Conservation (phyloP, 2,888 invertebrate species). For the Epirrhoe alternata region DNA sequence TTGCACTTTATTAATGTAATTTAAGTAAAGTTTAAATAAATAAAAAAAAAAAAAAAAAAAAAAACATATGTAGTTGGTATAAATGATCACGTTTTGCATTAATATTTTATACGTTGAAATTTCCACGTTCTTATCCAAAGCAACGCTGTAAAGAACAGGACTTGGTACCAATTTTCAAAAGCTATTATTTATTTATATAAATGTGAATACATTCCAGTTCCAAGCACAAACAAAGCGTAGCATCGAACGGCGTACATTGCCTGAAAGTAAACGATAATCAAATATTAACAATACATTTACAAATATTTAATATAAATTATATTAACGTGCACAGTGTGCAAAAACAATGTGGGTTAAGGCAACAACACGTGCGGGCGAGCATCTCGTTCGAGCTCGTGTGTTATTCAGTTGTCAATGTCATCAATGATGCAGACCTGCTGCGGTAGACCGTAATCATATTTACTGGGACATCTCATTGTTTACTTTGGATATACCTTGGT, state of each 20-base stretch:
- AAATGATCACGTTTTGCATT: too few relatives aligned
- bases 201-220: not conserved
- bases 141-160: too few relatives aligned
- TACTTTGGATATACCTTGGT: constrained; percentile 8
- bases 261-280: not conserved
- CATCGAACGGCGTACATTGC: not conserved
- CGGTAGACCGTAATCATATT: constrained; percentile 30
- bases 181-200: too few relatives aligned
- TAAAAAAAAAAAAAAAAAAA: too few relatives aligned
- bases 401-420: constrained; percentile 49
- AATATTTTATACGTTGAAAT: too few relatives aligned
- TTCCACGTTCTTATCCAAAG: too few relatives aligned
- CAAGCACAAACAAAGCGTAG: not conserved
- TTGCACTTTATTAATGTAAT: too few relatives aligned
- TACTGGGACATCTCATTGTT: constrained; percentile 15
- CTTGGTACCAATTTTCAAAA: too few relatives aligned
- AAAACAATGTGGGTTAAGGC: constrained; percentile 31
- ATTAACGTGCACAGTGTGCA: constrained; percentile 12
- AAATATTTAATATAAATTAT: not conserved
- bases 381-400: constrained; percentile 41
- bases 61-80: too few relatives aligned
- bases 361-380: constrained; percentile 18
- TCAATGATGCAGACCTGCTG: constrained; percentile 48
- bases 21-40: too few relatives aligned
- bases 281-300: not conserved